Evolutionary conservation across 2,797 vertebrate genomes (phyloP).

Genomic region (Oreochromis mossambicus): DNA sequence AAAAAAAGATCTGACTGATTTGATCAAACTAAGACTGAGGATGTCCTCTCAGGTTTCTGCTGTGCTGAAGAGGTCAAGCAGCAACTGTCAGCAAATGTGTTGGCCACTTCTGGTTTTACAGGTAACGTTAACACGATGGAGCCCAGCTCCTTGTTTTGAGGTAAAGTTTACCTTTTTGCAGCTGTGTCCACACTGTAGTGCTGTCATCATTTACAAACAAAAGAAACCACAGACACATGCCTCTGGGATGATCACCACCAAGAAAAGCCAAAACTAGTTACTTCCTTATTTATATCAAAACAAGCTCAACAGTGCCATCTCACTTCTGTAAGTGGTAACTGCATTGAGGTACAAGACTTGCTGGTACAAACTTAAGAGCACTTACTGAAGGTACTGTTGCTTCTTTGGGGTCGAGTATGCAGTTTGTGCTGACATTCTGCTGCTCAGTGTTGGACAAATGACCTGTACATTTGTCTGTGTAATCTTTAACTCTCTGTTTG

Average conservation of each 20-base stretch:
- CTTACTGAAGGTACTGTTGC: constrained; percentile 81
- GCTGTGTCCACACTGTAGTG: background rate
- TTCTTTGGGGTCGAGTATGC: constrained; percentile 75
- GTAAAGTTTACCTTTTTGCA: background rate
- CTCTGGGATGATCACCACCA: background rate
- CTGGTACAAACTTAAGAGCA: background rate
- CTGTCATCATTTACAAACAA: background rate
- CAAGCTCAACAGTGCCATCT: constrained; percentile 8
- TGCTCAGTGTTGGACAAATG: constrained; percentile 62
- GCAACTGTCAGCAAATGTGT: background rate
- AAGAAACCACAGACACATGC: background rate
- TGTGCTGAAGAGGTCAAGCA: background rate
- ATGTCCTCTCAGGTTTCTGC: background rate
- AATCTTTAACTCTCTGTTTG: constrained; percentile 85
- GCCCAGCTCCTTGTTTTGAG: background rate
- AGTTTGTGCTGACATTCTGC: constrained; percentile 25
- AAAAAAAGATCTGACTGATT: background rate
- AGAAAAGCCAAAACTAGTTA: background rate
- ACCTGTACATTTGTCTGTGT: constrained; percentile 44
- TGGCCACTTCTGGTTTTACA: too few relatives aligned
- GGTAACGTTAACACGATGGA: background rate
- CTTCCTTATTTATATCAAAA: background rate
- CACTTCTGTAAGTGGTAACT: background rate
- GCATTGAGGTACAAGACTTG: background rate
- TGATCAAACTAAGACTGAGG: background rate